Base-by-base conservation (phyloP, 2,888 invertebrate species). In the Ophonus ardosiacus region DNA sequence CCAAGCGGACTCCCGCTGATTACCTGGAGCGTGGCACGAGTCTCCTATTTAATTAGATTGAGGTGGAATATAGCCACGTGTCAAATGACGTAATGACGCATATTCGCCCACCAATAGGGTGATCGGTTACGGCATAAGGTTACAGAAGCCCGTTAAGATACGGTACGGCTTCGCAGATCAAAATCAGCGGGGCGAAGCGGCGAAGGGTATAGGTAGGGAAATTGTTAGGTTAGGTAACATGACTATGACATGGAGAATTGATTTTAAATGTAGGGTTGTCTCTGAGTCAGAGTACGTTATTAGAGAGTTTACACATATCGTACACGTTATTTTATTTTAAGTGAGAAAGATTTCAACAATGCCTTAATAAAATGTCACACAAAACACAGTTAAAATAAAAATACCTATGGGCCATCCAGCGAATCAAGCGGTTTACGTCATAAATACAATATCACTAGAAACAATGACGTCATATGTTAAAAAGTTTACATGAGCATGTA, bases 1-100 rank as follows among this genome's bases (percentile, higher is more conserved):
- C 63, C 51, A 63, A 38, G 21, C n/a, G 80, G 80, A 68, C 68
- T 68, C 71, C 43, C 43, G 40, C 24, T 43, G 71, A 74, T 43
- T 40, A 74, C 17, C 43, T 7, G 68, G 40, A 51, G 71, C 40
- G 10, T 15, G 18, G 71, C 71, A 74, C 71, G 71, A 40, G 71
- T 17, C 43, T 43, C 15, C 13, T 18, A 65, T 68, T 10, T 74
- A 74, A 74, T 74, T 74, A 74, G 71, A 74, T 74, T 74, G 71
- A 40, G 68, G 40, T n/a, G 65, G 8, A 24, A 17, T 71, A 17
- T 71, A 15, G 8, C 40, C 17, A 17, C 71, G 63, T 43, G 71
- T 40, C 43, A 18, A 74, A 74, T 74, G 18, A 40, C 71, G 71
- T 43, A 51, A 18, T 74, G 40, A 18, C 40, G 40, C 63, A 51